Evolutionary conservation across 2,797 vertebrate species (phyloP).

Genomic region (Nothura maculosa): DNA sequence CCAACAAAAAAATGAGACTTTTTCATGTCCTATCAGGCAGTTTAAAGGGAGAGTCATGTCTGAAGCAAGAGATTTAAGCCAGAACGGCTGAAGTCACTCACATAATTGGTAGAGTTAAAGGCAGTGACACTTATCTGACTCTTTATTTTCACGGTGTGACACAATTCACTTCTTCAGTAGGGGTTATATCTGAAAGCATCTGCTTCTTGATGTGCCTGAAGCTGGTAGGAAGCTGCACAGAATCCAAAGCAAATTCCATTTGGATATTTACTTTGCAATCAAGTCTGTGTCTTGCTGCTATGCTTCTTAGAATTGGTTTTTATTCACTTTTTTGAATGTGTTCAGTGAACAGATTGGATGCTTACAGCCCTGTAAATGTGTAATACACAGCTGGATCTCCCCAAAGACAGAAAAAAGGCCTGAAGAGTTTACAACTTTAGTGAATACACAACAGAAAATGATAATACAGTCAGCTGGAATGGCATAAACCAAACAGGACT

Average conservation of each 20-base stretch:
- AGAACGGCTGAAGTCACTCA: neutral
- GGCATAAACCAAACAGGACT: neutral
- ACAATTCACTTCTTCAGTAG: neutral
- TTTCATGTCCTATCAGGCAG: neutral
- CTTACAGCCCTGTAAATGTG: neutral
- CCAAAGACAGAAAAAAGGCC: rapidly evolving
- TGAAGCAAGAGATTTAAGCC: neutral
- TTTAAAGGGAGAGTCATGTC: neutral
- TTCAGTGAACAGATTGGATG: neutral
- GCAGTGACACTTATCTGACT: neutral
- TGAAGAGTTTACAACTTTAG: neutral
- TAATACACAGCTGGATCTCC: neutral
- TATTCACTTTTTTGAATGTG: neutral
- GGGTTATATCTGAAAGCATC: neutral
- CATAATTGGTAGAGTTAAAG: neutral
- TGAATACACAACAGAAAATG: neutral
- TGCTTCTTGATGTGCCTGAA: neutral
- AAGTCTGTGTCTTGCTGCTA: neutral
- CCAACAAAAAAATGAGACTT: neutral
- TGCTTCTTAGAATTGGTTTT: neutral
- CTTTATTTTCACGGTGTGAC: neutral
- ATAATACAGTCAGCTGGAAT: neutral
- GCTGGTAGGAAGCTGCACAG: neutral
- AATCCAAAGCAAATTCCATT: neutral
- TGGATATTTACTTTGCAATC: neutral